phyloP scores from a whole-genome alignment of 2,797 vertebrate species.

The Myotis pilosus region DNA sequence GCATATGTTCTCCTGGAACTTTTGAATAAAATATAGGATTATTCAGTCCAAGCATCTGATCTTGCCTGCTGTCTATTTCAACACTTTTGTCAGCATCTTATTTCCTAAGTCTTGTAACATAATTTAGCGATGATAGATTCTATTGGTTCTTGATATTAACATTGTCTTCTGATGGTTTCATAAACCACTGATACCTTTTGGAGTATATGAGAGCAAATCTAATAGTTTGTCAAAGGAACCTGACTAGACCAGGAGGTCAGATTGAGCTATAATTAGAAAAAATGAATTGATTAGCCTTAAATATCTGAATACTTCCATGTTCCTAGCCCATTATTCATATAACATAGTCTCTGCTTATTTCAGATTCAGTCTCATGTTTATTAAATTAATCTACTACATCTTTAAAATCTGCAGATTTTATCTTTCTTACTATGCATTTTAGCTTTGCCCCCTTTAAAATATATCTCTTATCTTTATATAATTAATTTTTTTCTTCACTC shows the following conservation, averaged over 20 bases:
- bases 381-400: background rate
- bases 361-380: background rate
- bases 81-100: background rate
- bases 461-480: background rate
- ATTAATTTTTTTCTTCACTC: background rate
- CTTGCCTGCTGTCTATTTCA: background rate
- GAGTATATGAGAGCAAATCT: constrained; percentile 12
- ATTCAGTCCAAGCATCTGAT: background rate
- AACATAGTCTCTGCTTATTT: background rate
- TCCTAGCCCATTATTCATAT: background rate
- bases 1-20: background rate
- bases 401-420: background rate
- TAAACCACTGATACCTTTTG: background rate
- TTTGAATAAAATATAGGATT: background rate
- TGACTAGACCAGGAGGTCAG: constrained; percentile 33
- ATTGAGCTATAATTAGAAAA: constrained; percentile 27
- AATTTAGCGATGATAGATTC: background rate
- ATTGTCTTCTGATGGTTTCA: constrained; percentile 4
- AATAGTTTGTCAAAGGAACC: constrained; percentile 32
- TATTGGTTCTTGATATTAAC: constrained; percentile 27
- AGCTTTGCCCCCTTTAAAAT: background rate
- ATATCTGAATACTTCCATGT: background rate
- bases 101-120: background rate
- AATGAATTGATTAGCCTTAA: constrained; percentile 40
- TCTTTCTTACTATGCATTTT: background rate